A percentile compares a stretch with the other conserved stretches of the same genome.
Evolutionary conservation across 2,797 vertebrate genomes (phyloP).

Genomic region (Hydrophis major): DNA sequence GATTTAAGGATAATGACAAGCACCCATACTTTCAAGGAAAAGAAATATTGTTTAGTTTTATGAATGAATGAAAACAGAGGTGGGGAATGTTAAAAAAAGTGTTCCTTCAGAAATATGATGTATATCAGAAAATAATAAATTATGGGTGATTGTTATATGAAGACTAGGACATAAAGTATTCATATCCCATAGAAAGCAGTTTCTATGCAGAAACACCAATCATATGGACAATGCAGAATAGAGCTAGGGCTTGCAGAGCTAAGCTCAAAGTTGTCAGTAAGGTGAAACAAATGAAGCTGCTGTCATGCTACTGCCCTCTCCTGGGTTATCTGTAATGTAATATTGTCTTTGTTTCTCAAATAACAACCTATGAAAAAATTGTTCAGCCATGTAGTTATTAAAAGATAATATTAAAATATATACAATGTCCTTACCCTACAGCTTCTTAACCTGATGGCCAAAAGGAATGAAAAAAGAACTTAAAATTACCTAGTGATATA

Average conservation of each 20-base stretch:
- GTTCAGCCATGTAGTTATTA: not conserved
- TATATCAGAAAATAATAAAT: not conserved
- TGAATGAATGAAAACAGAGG: not conserved
- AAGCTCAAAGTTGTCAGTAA: not conserved
- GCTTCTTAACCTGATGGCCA: not conserved
- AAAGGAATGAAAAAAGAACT: not conserved
- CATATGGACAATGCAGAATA: not conserved
- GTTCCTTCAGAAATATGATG: not conserved
- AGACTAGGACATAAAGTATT: not conserved
- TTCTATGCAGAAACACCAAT: not conserved
- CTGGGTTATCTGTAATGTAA: constrained; percentile 12
- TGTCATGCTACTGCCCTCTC: constrained; percentile 14
- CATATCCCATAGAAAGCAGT: not conserved
- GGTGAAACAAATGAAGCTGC: not conserved
- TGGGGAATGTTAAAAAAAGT: not conserved
- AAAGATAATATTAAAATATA: not conserved
- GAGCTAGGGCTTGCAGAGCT: not conserved
- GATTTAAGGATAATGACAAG: constrained; percentile 58
- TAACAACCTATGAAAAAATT: not conserved
- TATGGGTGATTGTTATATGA: not conserved
- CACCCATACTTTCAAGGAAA: not conserved
- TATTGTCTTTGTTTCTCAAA: not conserved
- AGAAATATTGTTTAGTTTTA: constrained; percentile 25
- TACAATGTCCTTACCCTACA: not conserved
- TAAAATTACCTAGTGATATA: not conserved